Evolutionary conservation across 1,140 invertebrate genomes (phyloP).

Genomic region (Saccostrea cuccullata): DNA sequence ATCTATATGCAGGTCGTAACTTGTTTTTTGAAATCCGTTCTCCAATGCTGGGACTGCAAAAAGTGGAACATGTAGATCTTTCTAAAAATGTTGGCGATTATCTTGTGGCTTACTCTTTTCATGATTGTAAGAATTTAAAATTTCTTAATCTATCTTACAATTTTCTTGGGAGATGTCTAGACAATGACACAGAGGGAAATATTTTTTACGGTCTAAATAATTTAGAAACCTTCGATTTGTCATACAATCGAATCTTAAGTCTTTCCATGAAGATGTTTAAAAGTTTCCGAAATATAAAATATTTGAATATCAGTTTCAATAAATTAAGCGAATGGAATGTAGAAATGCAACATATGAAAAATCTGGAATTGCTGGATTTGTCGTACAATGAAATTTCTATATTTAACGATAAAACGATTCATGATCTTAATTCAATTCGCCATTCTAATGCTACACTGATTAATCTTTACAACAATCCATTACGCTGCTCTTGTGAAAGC

Average conservation of each 20-base stretch:
- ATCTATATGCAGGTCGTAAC: background rate
- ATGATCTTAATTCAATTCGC: background rate
- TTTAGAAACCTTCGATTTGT: background rate
- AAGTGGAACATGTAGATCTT: background rate
- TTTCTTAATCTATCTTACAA: background rate
- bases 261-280: background rate
- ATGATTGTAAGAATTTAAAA: background rate
- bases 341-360: background rate
- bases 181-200: background rate
- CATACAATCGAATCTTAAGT: background rate
- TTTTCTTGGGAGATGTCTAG: background rate
- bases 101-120: background rate
- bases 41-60: background rate
- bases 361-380: background rate
- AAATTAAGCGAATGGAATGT: constrained; percentile 8
- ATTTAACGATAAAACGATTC: background rate
- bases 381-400: constrained; percentile 7
- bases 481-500: background rate
- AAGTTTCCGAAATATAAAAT: background rate
- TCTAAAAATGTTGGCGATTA: background rate
- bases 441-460: background rate
- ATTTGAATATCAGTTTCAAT: background rate
- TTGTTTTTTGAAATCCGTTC: background rate
- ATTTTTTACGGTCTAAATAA: background rate
- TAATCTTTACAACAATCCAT: background rate